Evolutionary conservation across 1,140 invertebrate species (phyloP).

Genomic region (Branchinecta lindahli): DNA sequence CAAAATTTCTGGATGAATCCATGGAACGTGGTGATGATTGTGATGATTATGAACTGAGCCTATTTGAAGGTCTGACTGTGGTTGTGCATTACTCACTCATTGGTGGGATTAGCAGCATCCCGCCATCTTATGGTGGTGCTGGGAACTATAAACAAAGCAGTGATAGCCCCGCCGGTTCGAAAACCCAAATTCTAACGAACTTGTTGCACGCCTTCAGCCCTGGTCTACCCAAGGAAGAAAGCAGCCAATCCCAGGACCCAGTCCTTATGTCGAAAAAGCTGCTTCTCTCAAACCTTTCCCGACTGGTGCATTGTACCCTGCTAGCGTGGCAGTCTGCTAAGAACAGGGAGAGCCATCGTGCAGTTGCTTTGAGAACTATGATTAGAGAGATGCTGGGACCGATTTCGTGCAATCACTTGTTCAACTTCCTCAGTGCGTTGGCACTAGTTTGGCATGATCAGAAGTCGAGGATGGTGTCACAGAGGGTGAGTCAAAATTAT

Average conservation of each 20-base stretch:
- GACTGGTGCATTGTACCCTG: conserved; percentile 61
- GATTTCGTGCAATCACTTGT: conserved; percentile 66
- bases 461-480: conserved; percentile 25
- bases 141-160: not conserved
- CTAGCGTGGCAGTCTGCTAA: conserved; percentile 60
- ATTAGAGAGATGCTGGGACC: conserved; percentile 72
- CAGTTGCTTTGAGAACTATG: conserved; percentile 50
- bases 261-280: conserved; percentile 48
- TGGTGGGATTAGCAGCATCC: conserved; percentile 38
- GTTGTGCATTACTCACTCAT: conserved; percentile 71
- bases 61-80: conserved; percentile 65
- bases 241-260: conserved; percentile 28
- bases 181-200: conserved; percentile 58
- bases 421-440: conserved; percentile 63
- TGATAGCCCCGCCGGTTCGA: conserved; percentile 25
- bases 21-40: not conserved
- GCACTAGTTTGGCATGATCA: conserved; percentile 79
- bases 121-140: not conserved
- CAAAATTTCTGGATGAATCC: not conserved
- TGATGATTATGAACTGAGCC: conserved; percentile 61
- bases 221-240: conserved; percentile 23
- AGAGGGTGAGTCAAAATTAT: not conserved
- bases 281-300: conserved; percentile 59
- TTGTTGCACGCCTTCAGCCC: conserved; percentile 60
- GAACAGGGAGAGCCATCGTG: conserved; percentile 34